A percentile compares a stretch with the other conserved stretches of the same genome.
Conservation (phyloP, 64 coral and sea anemone species). For the Dendronephthya gigantea region DNA sequence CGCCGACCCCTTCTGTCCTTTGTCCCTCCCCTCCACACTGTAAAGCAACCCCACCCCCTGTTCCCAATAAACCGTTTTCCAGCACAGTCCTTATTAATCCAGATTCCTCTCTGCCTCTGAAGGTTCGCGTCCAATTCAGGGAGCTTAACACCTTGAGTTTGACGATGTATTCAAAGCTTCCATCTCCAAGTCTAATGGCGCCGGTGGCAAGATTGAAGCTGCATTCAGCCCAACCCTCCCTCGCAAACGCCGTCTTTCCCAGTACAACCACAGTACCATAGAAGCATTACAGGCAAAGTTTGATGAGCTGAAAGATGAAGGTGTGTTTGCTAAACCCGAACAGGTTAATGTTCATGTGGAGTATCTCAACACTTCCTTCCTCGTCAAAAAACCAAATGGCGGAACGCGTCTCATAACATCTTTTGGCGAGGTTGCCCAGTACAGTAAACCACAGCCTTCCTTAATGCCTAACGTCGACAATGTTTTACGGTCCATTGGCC, state of each 20-base stretch:
- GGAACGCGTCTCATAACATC: background rate
- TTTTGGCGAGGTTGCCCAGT: background rate
- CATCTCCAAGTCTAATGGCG: conserved; percentile 22
- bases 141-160: background rate
- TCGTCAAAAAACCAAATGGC: background rate
- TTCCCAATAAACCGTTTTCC: conserved; percentile 14
- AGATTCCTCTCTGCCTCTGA: conserved; percentile 17
- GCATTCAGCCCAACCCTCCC: conserved; percentile 16
- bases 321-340: background rate
- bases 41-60: background rate
- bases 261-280: no score
- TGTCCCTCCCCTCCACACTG: background rate
- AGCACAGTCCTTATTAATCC: background rate
- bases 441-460: no score
- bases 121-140: background rate
- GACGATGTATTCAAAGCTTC: no score
- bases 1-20: conserved; percentile 14
- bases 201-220: conserved; percentile 12
- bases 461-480: background rate
- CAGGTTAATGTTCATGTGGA: no score
- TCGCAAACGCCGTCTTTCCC: conserved; percentile 3
- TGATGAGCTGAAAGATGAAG: background rate
- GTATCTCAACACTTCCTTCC: conserved; percentile 5
- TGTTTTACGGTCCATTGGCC: background rate
- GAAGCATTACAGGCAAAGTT: background rate